Evolutionary conservation across 2,888 invertebrate species (phyloP), one percentile per base, ranked within the genome.

Genomic region (Erebia aethiops): DNA sequence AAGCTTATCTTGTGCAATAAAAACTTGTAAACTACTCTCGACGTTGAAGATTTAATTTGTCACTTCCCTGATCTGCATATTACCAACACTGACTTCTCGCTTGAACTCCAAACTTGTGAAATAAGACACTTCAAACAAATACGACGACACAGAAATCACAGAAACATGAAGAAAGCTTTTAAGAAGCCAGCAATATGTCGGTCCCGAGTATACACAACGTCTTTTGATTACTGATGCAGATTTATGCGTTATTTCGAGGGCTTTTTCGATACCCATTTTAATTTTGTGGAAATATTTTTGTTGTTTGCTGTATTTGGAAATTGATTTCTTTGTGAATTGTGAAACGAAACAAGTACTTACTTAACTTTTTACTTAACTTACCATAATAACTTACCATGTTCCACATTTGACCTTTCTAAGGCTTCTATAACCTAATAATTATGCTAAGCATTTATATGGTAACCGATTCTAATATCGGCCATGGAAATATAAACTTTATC

Each of bases 381-480:
- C n/a, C n/a, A n/a, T n/a, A n/a, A n/a, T n/a, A n/a, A n/a, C n/a
- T n/a, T n/a, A 26, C 26, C 61, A 46, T 49, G 62, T 35, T 35
- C 21, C 8, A 62, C 62, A 18, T 43, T 43, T 61, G 43, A 68
- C 71, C 62, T 63, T 71, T 71, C 58, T 71, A 67, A 64, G 67
- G 71, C 49, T 71, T 71, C 67, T 52, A 51, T 71, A 71, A 71
- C 62, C 60, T 46, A 66, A 65, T 70, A 70, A 70, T 67, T 51
- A 63, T 64, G 57, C 52, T 67, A 49, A 68, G 61, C 61, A 61
- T 46, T 61, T 61, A 61, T 46, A 62, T 46, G 62, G 62, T 62
- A 62, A 61, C 43, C 13, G 43, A 41, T 43, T 41, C n/a, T 60
- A 21, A 46, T 18, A 18, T 49, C 21, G 14, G 49, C 46, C 14